A percentile compares a stretch with the other conserved stretches of the same genome.
These are phyloP conservation scores for Zelostemma sp. DNA, from an alignment of 1,140 invertebrate species.

Conservation along the genomic window DNA sequence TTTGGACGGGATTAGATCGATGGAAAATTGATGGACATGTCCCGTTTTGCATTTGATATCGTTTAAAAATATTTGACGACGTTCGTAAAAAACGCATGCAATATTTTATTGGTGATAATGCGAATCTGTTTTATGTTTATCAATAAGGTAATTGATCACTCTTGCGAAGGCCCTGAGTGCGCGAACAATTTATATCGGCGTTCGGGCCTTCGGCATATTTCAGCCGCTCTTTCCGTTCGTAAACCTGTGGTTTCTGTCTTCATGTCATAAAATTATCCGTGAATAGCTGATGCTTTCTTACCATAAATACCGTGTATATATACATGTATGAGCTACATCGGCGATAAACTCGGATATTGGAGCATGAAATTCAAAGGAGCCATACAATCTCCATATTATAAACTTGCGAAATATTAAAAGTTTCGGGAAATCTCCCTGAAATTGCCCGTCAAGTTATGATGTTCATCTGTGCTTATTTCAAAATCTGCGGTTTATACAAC, in stretches of 20 bases:
- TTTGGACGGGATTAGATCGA: no score
- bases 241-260: background rate
- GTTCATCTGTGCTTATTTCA: no score
- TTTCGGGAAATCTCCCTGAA: background rate
- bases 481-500: no score
- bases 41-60: no score
- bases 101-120: no score
- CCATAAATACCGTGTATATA: background rate
- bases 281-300: background rate
- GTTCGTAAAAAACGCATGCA: no score
- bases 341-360: background rate
- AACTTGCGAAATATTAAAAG: background rate
- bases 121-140: background rate
- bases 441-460: background rate
- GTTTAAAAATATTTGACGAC: no score
- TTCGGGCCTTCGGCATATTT: background rate
- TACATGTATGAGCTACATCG: background rate
- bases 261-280: conserved; percentile 2
- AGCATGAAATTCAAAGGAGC: background rate
- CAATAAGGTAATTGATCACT: background rate
- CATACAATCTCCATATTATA: background rate
- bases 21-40: no score
- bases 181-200: background rate
- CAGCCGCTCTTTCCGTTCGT: background rate
- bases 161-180: background rate